Evolutionary conservation across 2,888 invertebrate genomes (phyloP).

Genomic region (Bursaphelenchus okinawaensis): DNA sequence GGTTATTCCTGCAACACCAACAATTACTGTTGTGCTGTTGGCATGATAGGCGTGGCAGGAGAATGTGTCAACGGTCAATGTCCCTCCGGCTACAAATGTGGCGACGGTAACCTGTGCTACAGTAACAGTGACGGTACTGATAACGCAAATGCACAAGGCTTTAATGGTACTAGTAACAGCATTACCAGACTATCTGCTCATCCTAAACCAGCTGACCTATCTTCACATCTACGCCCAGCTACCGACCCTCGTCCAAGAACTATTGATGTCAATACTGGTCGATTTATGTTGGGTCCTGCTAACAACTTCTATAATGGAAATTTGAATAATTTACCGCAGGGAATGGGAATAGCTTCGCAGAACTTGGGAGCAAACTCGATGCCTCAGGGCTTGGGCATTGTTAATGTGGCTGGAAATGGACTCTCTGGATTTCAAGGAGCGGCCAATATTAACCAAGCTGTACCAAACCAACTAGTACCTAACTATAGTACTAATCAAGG

Average conservation of each 20-base stretch:
- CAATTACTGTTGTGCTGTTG: constrained; percentile 54
- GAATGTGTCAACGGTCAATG: constrained; percentile 4
- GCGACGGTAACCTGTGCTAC: constrained; percentile 29
- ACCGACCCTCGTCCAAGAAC: neutral
- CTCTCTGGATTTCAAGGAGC: neutral
- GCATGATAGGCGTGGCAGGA: constrained; percentile 15
- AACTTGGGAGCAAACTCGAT: too few species aligned
- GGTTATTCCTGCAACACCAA: constrained; percentile 55
- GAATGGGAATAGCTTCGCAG: neutral
- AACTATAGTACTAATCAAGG: too few species aligned
- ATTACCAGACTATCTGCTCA: neutral
- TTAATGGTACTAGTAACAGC: neutral
- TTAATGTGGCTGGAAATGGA: neutral
- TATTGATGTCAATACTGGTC: neutral
- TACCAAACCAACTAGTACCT: too few species aligned
- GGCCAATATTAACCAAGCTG: too few species aligned
- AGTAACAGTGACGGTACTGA: neutral
- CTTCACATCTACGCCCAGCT: neutral
- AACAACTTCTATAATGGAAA: neutral
- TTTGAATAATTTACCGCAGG: neutral
- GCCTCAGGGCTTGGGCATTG: too few species aligned
- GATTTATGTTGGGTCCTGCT: neutral
- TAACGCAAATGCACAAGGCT: neutral
- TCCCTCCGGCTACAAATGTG: constrained; percentile 40
- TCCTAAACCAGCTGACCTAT: too few species aligned